phyloP scores from a whole-genome alignment of 92 coral and sea anemone genomes.

The Actinostola sp. region DNA sequence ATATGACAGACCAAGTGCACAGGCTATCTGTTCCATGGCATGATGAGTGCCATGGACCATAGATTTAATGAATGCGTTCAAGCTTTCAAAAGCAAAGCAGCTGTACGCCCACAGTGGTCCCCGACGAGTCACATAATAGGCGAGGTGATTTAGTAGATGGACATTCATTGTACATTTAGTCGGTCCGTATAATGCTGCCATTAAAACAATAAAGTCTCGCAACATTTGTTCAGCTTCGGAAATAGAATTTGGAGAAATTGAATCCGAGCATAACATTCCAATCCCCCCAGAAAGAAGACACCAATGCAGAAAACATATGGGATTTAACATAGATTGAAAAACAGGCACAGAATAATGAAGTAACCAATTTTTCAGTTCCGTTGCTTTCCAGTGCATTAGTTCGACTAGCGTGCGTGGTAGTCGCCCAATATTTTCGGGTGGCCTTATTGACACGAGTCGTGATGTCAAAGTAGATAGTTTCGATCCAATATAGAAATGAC shows the following conservation, averaged over 20 bases:
- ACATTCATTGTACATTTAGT: slow-evolving; percentile 50
- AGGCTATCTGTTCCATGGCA: slow-evolving; percentile 44
- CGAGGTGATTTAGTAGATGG: slow-evolving; percentile 30
- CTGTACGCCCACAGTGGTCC: slow-evolving; percentile 48
- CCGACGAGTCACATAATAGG: slow-evolving; percentile 21
- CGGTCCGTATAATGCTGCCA: slow-evolving; percentile 39
- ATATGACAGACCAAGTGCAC: slow-evolving; percentile 36
- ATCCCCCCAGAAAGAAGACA: slow-evolving; percentile 32
- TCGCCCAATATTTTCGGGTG: slow-evolving; percentile 57
- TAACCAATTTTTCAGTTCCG: slow-evolving; percentile 52
- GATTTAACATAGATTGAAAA: background rate
- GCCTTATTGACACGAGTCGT: slow-evolving; percentile 48
- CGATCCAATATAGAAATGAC: slow-evolving; percentile 26
- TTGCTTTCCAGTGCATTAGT: slow-evolving; percentile 46
- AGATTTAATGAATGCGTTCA: slow-evolving; percentile 28
- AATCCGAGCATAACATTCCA: slow-evolving; percentile 39
- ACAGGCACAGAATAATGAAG: slow-evolving; percentile 43
- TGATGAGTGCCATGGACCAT: slow-evolving; percentile 51
- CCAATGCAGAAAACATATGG: slow-evolving; percentile 37
- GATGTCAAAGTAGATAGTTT: slow-evolving; percentile 14
- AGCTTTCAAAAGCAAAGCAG: slow-evolving; percentile 47
- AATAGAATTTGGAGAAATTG: background rate
- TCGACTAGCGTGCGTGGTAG: slow-evolving; percentile 34
- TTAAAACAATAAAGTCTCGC: slow-evolving; percentile 49
- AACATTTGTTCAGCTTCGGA: slow-evolving; percentile 31